These are phyloP conservation scores for Proisotoma minuta DNA, from an alignment of 2,888 invertebrate species.

Conservation along the genomic window DNA sequence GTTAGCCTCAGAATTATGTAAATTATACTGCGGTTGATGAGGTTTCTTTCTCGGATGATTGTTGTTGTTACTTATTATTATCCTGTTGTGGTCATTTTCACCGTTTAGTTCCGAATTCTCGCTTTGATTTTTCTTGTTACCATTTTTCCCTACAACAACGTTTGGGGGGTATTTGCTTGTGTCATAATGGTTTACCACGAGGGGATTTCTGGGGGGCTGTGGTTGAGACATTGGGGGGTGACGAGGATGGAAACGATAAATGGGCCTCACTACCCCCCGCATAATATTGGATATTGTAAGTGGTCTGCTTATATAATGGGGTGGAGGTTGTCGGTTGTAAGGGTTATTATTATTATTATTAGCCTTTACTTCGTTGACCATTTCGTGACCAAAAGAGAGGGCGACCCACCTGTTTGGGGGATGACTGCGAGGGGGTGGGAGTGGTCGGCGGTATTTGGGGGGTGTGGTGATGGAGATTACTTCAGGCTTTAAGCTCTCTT, in stretches of 20 bases:
- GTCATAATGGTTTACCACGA: constrained; percentile 7
- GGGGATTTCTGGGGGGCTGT: constrained; percentile 1
- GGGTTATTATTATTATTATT: constrained; percentile 7
- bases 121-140: too few relatives aligned
- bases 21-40: too few relatives aligned
- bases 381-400: neutral
- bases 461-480: too few relatives aligned
- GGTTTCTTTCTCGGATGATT: too few relatives aligned
- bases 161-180: constrained; percentile 11
- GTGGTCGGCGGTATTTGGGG: neutral
- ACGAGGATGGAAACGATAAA: neutral
- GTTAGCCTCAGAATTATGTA: too few relatives aligned
- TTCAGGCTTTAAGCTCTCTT: too few relatives aligned
- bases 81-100: neutral
- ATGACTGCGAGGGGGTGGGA: neutral
- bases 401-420: neutral
- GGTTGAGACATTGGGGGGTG: neutral
- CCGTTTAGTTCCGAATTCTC: too few relatives aligned
- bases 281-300: neutral
- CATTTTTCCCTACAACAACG: neutral
- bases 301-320: neutral
- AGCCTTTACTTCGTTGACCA: neutral
- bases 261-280: neutral
- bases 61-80: neutral
- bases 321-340: neutral